Evolutionary conservation across 92 coral and sea anemone genomes (phyloP), one percentile per base, ranked within the genome.

Genomic region (Bergia puertoricense): DNA sequence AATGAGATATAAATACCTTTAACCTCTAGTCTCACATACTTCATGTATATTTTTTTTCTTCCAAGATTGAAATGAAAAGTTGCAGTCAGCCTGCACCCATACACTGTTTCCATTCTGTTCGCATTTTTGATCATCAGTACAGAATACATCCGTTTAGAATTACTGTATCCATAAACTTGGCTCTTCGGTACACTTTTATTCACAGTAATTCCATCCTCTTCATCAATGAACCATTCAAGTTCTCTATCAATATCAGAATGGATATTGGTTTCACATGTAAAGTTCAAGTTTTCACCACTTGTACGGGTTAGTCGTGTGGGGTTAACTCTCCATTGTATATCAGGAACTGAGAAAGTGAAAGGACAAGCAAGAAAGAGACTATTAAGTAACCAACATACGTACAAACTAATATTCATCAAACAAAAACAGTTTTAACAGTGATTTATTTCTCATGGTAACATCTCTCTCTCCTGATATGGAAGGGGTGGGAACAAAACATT

Each of bases 101-200:
- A 84, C 5, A 14, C 13, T 14, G n/a, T 37, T 10, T 42, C 68
- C 23, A 45, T 56, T 48, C 46, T 84, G 8, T 38, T 71, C 4
- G 87, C 87, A 36, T 84, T 84, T 68, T 48, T 69, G 36, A 84
- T 84, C 78, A 84, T 84, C 39, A 84, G 56, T 44, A 44, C 30
- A 20, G 87, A 84, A 16, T 84, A 36, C 23, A 16, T 40, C 42
- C 0, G 6, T 2, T n/a, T 36, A 36, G 22, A 48, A 6, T 37
- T 30, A 10, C 1, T 84, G 48, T 69, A 84, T 16, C 30, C 30
- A 16, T 30, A 68, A 46, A 48, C 46, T 5, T 84, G 66, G 66
- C 38, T 42, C 38, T 71, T 84, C 30, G 87, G 75, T 42, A 84
- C 30, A 40, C 37, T 48, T 13, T 71, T 51, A 56, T 84, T 71